These are phyloP conservation scores for Falco concolor DNA, from an alignment of 2,797 vertebrate genomes.

Conservation along the genomic window DNA sequence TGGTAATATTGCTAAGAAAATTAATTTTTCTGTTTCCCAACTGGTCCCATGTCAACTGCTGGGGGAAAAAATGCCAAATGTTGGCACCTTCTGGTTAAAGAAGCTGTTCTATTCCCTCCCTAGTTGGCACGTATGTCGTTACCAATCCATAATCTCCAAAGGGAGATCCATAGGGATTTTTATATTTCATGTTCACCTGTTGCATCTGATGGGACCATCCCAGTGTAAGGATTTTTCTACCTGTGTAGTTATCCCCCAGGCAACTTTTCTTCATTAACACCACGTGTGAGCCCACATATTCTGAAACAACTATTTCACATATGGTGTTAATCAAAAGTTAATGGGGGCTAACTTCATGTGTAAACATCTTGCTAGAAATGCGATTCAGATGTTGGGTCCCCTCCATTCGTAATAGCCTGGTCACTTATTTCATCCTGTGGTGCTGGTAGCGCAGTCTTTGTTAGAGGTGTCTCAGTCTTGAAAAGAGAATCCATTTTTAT, in stretches of 20 bases:
- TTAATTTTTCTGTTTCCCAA: background rate
- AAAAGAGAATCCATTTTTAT: slow-evolving; percentile 84
- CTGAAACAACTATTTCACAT: background rate
- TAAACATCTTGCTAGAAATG: slow-evolving; percentile 65
- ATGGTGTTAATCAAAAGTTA: background rate
- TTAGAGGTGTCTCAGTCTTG: slow-evolving; percentile 79
- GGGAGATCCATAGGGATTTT: background rate
- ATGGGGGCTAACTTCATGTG: background rate
- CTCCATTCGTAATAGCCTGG: slow-evolving; percentile 81
- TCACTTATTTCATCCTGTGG: slow-evolving; percentile 72
- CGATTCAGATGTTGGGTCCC: slow-evolving; percentile 84
- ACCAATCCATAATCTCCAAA: background rate
- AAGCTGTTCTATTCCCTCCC: background rate
- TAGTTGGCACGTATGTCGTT: background rate
- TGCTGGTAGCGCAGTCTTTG: slow-evolving; percentile 73
- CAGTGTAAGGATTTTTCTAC: background rate
- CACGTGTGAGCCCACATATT: background rate
- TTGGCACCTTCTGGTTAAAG: background rate
- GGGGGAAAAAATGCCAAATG: background rate
- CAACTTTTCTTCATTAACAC: background rate
- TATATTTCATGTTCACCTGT: background rate
- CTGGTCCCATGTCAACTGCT: background rate
- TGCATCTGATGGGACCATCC: background rate
- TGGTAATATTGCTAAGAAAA: background rate
- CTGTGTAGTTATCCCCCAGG: background rate